Base-by-base conservation (phyloP, 2,888 invertebrate species). In the Tiliacea citrago region DNA sequence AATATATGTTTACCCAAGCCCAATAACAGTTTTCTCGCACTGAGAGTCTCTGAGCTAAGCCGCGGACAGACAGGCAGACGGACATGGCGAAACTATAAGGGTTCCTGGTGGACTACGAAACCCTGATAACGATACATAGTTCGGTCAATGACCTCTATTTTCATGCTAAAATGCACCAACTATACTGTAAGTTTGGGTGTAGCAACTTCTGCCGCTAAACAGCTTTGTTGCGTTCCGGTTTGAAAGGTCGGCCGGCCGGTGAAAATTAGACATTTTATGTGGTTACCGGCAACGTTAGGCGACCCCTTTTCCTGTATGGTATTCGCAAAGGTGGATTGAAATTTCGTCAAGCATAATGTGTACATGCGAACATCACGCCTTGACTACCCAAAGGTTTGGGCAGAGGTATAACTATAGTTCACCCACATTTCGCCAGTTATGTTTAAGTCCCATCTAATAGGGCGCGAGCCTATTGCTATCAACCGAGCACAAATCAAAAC, bases 251-350 rank as follows among this genome's bases (percentile, higher is more conserved):
- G 53, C 29, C 29, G 29, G 49, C 73, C 24, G 6, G 3, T 21
- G 53, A 73, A 73, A 67, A 75, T 75, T 24, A 24, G 42, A 21
- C 51, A 51, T 60, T 75, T 75, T 9, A 49, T 60, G 58, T 60
- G 75, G 67, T 75, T 24, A 67, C 67, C 21, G 24, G 45, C 29
- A 12, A 47, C 24, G 29, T 58, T 1, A 66, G 18, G 35, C 1
- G 51, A 24, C 24, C 49, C 49, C 29, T 29, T n/a, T 57, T 42
- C 55, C 58, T 49, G 16, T 58, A 51, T 7, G 45, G 21, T 39
- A 24, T 58, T 21, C 29, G 75, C 42, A 51, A 67, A 60, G 35
- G 35, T 12, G 57, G 13, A 47, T 55, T 35, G 58, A 60, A 69
- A 69, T 60, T n/a, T 49, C 42, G 9, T 16, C 9, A 60, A 61